phyloP scores from a whole-genome alignment of 2,797 vertebrate species.

The Rousettus madagascariensis region DNA sequence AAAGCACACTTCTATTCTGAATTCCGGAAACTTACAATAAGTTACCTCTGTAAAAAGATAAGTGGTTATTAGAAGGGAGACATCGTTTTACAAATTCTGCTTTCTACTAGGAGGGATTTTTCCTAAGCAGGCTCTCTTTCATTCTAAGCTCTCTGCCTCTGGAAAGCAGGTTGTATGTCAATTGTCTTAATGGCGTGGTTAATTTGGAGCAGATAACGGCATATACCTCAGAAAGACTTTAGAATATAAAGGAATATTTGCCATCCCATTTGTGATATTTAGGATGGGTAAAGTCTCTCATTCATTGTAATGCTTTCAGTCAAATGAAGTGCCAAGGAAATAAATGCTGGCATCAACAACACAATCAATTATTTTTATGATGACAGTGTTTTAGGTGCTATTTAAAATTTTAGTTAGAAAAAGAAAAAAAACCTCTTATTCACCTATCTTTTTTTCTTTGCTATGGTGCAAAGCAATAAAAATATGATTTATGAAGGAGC shows the following conservation, averaged over 20 bases:
- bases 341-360: constrained; percentile 39
- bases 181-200: not conserved
- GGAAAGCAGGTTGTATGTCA: not conserved
- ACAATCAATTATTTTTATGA: constrained; percentile 55
- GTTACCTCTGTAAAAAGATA: not conserved
- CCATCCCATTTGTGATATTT: constrained; percentile 19
- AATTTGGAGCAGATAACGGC: not conserved
- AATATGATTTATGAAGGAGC: constrained; percentile 19
- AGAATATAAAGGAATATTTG: not conserved
- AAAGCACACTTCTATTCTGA: not conserved
- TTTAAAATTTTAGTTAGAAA: constrained; percentile 58
- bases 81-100: not conserved
- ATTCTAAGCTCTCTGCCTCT: not conserved
- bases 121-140: not conserved
- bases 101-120: not conserved
- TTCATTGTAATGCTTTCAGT: constrained; percentile 14
- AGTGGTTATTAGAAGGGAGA: not conserved
- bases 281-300: not conserved
- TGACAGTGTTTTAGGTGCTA: constrained; percentile 28
- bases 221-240: not conserved
- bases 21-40: not conserved
- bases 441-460: constrained; percentile 5
- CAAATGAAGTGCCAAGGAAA: constrained; percentile 48
- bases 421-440: constrained; percentile 50
- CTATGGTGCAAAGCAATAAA: not conserved